Evolutionary conservation across 2,113 vertebrate genomes (phyloP).

Genomic region (Dicentrarchus labrax): DNA sequence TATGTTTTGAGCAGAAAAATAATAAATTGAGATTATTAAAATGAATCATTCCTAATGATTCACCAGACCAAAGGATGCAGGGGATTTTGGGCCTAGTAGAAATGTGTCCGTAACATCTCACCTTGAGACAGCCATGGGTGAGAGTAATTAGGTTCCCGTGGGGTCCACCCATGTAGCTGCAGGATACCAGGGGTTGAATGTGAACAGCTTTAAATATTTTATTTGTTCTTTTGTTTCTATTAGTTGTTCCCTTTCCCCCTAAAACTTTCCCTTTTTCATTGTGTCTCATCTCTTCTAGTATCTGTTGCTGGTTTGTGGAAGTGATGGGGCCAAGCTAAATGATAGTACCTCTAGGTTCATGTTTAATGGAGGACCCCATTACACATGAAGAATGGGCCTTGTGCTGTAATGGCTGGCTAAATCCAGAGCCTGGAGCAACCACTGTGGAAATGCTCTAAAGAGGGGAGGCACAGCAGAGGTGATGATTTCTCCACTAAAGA

Average conservation of each 20-base stretch:
- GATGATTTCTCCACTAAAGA: conserved; percentile 58
- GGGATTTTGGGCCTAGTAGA: background rate
- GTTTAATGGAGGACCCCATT: conserved; percentile 77
- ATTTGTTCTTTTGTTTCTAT: background rate
- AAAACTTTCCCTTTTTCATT: conserved; percentile 12
- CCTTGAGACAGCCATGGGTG: conserved; percentile 16
- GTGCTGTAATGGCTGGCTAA: conserved; percentile 61
- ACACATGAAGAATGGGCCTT: conserved; percentile 72
- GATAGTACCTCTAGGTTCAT: conserved; percentile 66
- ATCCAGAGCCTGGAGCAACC: conserved; percentile 59
- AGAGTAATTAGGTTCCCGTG: conserved; percentile 22
- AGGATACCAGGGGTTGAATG: conserved; percentile 3
- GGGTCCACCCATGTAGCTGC: background rate
- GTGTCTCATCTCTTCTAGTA: conserved; percentile 45
- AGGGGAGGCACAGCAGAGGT: conserved; percentile 22
- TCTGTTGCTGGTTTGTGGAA: conserved; percentile 51
- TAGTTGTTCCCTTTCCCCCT: background rate
- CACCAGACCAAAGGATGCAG: background rate
- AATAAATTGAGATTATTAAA: background rate
- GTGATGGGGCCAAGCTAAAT: conserved; percentile 62
- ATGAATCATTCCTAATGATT: background rate
- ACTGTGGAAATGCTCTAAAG: conserved; percentile 51
- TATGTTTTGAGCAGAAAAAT: background rate
- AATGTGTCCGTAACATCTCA: conserved; percentile 20
- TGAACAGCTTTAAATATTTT: conserved; percentile 2